phyloP scores from a whole-genome alignment of 2,113 vertebrate genomes.

The Calyptommatus sinebrachiatus region DNA sequence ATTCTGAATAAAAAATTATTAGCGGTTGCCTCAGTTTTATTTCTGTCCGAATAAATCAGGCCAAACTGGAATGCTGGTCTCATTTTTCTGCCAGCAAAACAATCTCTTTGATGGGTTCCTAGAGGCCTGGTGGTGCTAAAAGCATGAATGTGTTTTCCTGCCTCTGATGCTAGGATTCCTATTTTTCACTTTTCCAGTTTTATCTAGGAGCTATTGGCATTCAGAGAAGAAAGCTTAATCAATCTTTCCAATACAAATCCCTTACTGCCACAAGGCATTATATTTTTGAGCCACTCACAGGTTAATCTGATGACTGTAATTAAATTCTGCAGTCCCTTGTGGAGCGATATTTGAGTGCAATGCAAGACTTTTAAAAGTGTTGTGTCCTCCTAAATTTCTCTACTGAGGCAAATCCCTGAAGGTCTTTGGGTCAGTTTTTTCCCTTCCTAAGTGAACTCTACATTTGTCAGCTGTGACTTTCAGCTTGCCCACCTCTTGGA shows the following conservation, averaged over 20 bases:
- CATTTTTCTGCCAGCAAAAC: not conserved
- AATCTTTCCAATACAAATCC: not conserved
- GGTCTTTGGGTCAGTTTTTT: constrained; percentile 1
- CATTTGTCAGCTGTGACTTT: constrained; percentile 50
- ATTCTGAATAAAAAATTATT: too few relatives aligned
- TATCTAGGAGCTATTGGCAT: not conserved
- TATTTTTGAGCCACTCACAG: not conserved
- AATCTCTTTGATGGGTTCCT: not conserved
- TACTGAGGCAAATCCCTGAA: constrained; percentile 28
- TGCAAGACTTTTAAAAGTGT: constrained; percentile 22
- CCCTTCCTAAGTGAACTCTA: constrained; percentile 19
- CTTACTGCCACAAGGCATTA: not conserved
- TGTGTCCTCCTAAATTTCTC: constrained; percentile 19
- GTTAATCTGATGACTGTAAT: constrained; percentile 26
- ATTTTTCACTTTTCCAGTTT: not conserved
- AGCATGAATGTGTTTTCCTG: not conserved
- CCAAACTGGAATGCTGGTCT: not conserved
- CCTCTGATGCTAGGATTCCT: not conserved
- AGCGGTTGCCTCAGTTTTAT: too few relatives aligned
- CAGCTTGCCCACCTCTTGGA: constrained; percentile 20
- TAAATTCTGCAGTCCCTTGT: constrained; percentile 9
- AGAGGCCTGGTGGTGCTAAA: too few relatives aligned
- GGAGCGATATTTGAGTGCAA: not conserved
- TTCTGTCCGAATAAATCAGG: too few relatives aligned
- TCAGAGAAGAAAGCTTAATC: not conserved